Evolutionary conservation across 2,888 invertebrate species (phyloP), one percentile per base, ranked within the genome.

Genomic region (Sycophila texana): DNA sequence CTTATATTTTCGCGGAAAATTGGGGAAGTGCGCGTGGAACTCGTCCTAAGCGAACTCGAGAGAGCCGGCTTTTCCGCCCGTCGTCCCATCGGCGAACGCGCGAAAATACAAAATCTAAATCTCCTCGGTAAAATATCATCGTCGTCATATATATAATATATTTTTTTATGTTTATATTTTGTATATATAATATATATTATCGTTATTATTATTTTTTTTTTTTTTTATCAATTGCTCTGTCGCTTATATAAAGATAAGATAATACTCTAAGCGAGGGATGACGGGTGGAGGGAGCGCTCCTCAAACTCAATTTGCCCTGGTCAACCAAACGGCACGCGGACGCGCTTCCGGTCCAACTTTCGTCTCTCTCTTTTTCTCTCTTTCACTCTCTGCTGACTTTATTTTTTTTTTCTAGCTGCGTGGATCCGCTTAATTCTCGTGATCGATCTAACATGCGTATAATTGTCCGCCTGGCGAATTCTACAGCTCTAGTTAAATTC

Each of bases 91-190:
- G 85, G 81, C 85, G 84, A 86, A 87, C 86, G 84, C 86, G 87
- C 85, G 85, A 86, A 85, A 89, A 89, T 89, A 89, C 88, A 89
- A 89, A 89, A 89, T 89, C 88, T 89, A 89, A 87, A 87, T 88
- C 85, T 87, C 84, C 84, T 86, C 88, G 87, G 87, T 87, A 89
- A 88, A 89, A 88, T 88, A 89, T 88, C 85, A 85, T 86, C 81
- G 71, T 85, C 81, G 82, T 84, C 83, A 77, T 82, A 77, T 83
- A 81, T 83, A 82, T 83, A 81, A 82, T 81, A 81, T 66, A 80
- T 82, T 65, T 80, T 49, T 83, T 82, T 82, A 75, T 83, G 77
- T 83, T 77, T 82, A 81, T 82, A 81, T 80, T 82, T 83, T 84
- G 84, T 86, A 83, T 87, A 82, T 83, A 80, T 82, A 80, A 80